Percentiles rank a stretch among this genome's conserved stretches.
These are phyloP conservation scores for Ophioninae sp. DNA, from an alignment of 2,888 invertebrate species.

Conservation along the genomic window DNA sequence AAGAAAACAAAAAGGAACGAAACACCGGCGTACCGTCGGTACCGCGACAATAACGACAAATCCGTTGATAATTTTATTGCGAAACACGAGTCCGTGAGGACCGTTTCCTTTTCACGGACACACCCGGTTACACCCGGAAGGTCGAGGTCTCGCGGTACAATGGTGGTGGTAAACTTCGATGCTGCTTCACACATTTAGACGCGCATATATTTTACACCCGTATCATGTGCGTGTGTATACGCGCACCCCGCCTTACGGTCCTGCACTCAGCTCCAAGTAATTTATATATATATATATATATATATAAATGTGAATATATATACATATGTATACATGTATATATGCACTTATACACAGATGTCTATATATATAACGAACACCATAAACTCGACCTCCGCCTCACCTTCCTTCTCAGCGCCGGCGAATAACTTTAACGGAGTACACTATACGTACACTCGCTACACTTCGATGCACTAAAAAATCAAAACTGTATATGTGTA, in stretches of 20 bases:
- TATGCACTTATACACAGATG: conserved; percentile 24
- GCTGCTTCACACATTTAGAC: conserved; percentile 35
- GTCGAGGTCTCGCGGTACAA: conserved; percentile 59
- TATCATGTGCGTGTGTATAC: conserved; percentile 16
- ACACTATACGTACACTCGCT: conserved; percentile 15
- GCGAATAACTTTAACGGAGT: conserved; percentile 50
- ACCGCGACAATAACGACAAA: conserved; percentile 3
- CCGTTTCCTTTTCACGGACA: conserved; percentile 61
- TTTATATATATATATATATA: conserved; percentile 26
- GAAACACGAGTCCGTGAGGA: conserved; percentile 31
- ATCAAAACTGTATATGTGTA: conserved; percentile 15
- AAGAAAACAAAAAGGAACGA: conserved; percentile 11
- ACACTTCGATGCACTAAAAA: conserved; percentile 25
- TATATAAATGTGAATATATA: conserved; percentile 21
- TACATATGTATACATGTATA: conserved; percentile 32
- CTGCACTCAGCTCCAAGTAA: conserved; percentile 44
- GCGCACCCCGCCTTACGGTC: conserved; percentile 55
- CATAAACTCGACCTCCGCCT: conserved; percentile 44
- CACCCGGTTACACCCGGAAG: conserved; percentile 64
- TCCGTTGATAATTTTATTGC: conserved; percentile 41
- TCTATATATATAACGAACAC: conserved; percentile 42
- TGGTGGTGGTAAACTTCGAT: conserved; percentile 42
- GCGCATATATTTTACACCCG: conserved; percentile 7
- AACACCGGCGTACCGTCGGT: conserved; percentile 2
- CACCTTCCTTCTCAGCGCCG: conserved; percentile 31